Evolutionary conservation across 2,113 vertebrate species (phyloP), one percentile per base, ranked within the genome.

Genomic region (Corythoichthys intestinalis): DNA sequence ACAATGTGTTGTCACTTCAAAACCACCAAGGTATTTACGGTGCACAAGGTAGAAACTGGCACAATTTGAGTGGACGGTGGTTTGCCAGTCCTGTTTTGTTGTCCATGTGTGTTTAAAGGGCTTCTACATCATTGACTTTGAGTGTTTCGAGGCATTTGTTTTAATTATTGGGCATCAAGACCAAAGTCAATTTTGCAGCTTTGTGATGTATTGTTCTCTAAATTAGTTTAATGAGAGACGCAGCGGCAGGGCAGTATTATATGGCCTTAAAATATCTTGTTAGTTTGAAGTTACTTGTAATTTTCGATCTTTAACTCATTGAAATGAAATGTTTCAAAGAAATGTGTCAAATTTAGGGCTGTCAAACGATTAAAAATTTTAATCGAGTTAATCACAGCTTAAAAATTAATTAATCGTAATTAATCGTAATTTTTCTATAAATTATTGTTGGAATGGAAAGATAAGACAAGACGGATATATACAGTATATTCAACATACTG

Each of bases 91-190:
- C 46, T 85, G 82, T 82, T 65, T 62, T 72, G 71, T 0, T 35
- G 46, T 4, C 12, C 20, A 58, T 75, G 65, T 83, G 74, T 79
- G 81, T 85, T 86, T 83, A 77, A 85, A 83, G 77, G 80, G 83
- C 87, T 87, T 80, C 78, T 67, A 70, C 75, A 71, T 83, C 82
- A 87, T 84, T 90, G 89, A 90, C 89, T 90, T 90, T 86, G 76
- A 89, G 74, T 70, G 46, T 77, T 78, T 86, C 6, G 17, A 69
- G 77, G 72, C 83, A 70, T 85, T 87, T 88, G 87, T 85, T 80
- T 78, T 84, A 73, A 78, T 85, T 79, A 77, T 74, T 69, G 85
- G 75, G 75, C 75, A 52, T 6, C 34, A 69, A 75, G 69, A 82
- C 66, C 78, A 79, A 79, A 88, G 86, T 87, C 82, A 87, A 80